phyloP scores from a whole-genome alignment of 2,113 vertebrate species.

The Herpetotheres cachinnans region DNA sequence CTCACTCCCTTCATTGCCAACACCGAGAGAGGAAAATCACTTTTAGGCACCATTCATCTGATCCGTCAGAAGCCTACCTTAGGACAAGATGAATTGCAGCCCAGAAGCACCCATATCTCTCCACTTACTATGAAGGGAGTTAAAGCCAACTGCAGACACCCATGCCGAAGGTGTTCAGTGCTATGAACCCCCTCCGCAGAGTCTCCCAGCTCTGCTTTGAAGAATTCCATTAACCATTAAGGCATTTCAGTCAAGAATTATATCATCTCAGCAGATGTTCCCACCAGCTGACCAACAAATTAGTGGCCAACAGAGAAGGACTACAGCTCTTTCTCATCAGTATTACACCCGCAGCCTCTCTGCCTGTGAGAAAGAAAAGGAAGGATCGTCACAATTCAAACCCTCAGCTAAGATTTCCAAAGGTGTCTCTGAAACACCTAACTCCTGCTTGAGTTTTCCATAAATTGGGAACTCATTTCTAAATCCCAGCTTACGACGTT shows the following conservation, averaged over 20 bases:
- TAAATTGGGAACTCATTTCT: not conserved
- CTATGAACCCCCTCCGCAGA: accelerated
- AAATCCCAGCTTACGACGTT: not conserved
- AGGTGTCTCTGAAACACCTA: not conserved
- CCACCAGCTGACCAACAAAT: not conserved
- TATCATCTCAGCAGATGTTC: not conserved
- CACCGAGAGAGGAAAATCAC: not conserved
- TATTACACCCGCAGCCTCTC: not conserved
- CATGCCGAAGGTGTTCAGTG: not conserved
- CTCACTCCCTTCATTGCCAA: not conserved
- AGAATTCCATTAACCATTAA: not conserved
- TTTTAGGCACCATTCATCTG: not conserved
- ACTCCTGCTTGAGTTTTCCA: not conserved
- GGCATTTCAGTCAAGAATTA: not conserved
- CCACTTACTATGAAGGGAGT: not conserved
- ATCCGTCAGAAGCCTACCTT: not conserved
- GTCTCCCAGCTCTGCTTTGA: not conserved
- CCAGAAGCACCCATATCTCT: not conserved
- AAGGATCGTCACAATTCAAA: not conserved
- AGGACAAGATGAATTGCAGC: not conserved
- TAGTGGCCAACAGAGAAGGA: not conserved
- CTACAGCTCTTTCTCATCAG: not conserved
- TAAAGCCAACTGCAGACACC: not conserved
- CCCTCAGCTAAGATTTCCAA: not conserved
- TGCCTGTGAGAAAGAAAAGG: not conserved